A percentile compares a stretch with the other conserved stretches of the same genome.
Evolutionary conservation across 2,113 vertebrate genomes (phyloP).

Genomic region (Galeopterus variegatus): DNA sequence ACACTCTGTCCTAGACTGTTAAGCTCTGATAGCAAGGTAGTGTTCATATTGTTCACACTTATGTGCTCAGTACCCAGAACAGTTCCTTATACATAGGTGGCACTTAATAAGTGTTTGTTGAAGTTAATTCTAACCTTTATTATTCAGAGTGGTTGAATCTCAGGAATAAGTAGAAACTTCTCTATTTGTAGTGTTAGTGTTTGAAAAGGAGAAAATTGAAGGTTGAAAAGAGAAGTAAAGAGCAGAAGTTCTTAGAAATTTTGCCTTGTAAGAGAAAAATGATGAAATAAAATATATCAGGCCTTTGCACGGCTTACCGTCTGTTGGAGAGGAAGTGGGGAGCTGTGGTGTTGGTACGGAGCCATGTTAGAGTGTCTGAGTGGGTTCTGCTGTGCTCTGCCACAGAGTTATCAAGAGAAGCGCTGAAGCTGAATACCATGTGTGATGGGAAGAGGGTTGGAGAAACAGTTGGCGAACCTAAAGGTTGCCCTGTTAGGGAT

Average conservation of each 20-base stretch:
- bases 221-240: conserved; percentile 6
- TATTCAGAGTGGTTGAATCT: conserved; percentile 42
- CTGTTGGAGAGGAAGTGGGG: neutral
- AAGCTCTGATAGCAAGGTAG: neutral
- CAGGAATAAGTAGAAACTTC: conserved; percentile 10
- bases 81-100: neutral
- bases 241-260: conserved; percentile 29
- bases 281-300: neutral
- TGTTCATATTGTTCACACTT: neutral
- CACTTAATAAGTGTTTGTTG: conserved; percentile 36
- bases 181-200: neutral
- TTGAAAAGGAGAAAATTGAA: conserved; percentile 22
- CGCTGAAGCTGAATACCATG: neutral
- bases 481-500: neutral
- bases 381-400: neutral
- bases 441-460: neutral
- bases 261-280: neutral
- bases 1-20: neutral
- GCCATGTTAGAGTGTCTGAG: neutral
- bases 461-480: neutral
- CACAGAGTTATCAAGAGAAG: neutral
- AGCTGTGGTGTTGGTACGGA: neutral
- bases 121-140: neutral
- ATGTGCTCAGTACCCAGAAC: neutral
- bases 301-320: neutral